Percentiles rank a stretch among this genome's conserved stretches.
These are phyloP conservation scores for Ginglymostoma cirratum DNA, from an alignment of 2,113 vertebrate species.

Conservation along the genomic window DNA sequence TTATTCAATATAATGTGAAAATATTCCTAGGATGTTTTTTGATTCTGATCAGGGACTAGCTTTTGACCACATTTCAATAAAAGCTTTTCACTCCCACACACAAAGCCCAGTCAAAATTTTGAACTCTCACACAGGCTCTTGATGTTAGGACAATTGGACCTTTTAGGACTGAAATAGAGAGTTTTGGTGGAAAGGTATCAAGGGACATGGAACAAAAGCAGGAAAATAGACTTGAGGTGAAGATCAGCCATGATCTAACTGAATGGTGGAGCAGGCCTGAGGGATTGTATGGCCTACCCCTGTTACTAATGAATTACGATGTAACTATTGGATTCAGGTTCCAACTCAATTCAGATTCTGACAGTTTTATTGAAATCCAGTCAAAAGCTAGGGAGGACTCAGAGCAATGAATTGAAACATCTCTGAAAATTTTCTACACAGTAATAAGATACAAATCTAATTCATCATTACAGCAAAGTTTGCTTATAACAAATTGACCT, in stretches of 20 bases:
- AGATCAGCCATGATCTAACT: not conserved
- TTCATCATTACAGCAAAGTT: not conserved
- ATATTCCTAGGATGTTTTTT: not conserved
- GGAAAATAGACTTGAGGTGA: not conserved
- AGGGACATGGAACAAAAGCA: not conserved
- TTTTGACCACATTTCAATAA: not conserved
- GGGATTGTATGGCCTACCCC: not conserved
- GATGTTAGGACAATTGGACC: not conserved
- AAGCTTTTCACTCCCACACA: not conserved
- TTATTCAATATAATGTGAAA: not conserved
- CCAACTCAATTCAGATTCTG: not conserved
- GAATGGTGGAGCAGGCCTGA: not conserved
- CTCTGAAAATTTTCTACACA: not conserved
- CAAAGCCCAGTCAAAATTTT: not conserved
- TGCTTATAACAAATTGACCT: not conserved
- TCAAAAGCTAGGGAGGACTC: not conserved
- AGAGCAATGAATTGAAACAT: not conserved
- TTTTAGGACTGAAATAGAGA: not conserved
- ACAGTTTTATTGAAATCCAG: not conserved
- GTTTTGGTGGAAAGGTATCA: not conserved
- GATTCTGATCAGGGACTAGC: not conserved
- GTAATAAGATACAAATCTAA: slow-evolving; percentile 21
- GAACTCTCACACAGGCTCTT: not conserved
- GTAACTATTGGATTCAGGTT: slow-evolving; percentile 20
- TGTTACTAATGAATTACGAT: not conserved